phyloP scores from a whole-genome alignment of 2,113 vertebrate genomes.

The Bathybates hornii region DNA sequence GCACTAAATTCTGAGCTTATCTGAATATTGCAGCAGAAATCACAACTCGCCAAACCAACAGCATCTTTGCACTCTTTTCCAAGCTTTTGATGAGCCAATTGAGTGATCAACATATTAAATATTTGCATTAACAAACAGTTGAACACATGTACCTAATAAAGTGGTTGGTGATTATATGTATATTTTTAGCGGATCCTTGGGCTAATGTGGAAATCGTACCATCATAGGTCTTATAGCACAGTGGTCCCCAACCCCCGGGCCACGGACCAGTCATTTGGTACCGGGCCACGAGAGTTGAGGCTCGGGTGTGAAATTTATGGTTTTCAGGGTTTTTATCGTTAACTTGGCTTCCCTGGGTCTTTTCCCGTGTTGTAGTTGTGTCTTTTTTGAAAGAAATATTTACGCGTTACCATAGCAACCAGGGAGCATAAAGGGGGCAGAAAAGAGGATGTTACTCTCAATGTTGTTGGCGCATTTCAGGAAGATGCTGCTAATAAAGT shows the following conservation, averaged over 20 bases:
- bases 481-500: neutral
- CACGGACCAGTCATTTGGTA: neutral
- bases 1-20: neutral
- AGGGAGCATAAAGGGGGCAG: accelerated
- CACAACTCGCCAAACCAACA: accelerated
- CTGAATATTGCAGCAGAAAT: neutral
- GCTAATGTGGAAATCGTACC: neutral
- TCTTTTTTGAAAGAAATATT: neutral
- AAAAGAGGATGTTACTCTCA: neutral
- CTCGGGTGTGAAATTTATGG: neutral
- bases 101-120: neutral
- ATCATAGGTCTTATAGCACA: neutral
- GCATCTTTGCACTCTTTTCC: neutral
- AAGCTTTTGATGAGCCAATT: neutral
- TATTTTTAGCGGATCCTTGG: neutral
- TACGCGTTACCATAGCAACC: accelerated
- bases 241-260: neutral
- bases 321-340: neutral
- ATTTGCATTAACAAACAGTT: neutral
- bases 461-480: neutral
- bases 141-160: neutral
- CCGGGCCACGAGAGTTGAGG: neutral
- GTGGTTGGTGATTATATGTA: neutral
- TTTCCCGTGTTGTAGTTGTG: neutral
- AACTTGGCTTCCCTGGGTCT: neutral